A percentile compares a stretch with the other conserved stretches of the same genome.
These are phyloP conservation scores for Emydura subglobosa DNA, from an alignment of 2,113 vertebrate genomes.

Conservation along the genomic window DNA sequence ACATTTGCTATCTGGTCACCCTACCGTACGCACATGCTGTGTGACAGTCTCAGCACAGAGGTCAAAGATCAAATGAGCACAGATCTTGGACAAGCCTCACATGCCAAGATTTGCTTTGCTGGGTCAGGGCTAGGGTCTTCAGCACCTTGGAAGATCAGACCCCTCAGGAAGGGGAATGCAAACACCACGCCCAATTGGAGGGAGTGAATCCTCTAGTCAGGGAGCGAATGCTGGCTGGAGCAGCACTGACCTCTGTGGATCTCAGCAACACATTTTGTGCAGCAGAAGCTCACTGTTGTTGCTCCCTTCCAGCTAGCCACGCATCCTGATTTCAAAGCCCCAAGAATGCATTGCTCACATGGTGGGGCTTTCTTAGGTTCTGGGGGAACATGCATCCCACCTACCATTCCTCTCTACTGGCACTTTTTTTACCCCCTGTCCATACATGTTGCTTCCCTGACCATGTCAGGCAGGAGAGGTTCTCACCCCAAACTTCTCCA, in stretches of 20 bases:
- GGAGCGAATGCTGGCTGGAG: not conserved
- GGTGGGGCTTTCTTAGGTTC: not conserved
- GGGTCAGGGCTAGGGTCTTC: not conserved
- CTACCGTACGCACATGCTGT: not conserved
- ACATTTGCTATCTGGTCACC: too few relatives aligned
- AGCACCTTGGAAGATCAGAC: not conserved
- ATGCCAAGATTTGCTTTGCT: not conserved
- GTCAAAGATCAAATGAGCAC: not conserved
- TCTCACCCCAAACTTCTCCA: not conserved
- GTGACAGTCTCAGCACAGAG: not conserved
- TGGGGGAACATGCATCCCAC: not conserved
- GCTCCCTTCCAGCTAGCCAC: not conserved
- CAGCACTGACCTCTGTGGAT: not conserved
- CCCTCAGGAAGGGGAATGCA: not conserved
- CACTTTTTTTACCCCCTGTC: not conserved
- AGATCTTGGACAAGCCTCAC: not conserved
- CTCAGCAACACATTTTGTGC: not conserved
- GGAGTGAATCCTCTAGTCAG: not conserved
- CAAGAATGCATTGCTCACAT: not conserved
- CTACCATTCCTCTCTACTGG: not conserved
- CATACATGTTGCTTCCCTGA: slow-evolving; percentile 14
- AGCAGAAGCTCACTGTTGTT: not conserved
- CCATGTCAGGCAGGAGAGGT: not conserved
- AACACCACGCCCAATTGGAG: not conserved
- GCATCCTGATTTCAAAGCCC: not conserved